Evolutionary conservation across 1,140 invertebrate genomes (phyloP), one percentile per base, ranked within the genome.

Genomic region (Calycopis cecrops): DNA sequence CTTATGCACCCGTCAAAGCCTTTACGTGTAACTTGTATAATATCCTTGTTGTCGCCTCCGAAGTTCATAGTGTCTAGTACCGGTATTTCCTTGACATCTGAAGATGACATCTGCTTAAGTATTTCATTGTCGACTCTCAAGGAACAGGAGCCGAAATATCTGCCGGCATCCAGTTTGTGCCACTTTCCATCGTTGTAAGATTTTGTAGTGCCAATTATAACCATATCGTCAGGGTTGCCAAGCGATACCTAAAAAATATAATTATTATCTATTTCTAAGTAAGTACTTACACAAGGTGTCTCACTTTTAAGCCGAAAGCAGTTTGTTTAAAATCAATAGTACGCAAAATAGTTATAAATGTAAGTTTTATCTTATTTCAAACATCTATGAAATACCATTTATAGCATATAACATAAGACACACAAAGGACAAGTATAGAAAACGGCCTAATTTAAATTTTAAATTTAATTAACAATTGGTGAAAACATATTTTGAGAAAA

Each of bases 1-100:
- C 96, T 92, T 38, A 99, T 94, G 75, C 98, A 99, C 3, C 98
- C 98, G 70, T 98, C 96, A 79, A 99, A 99, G 50, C 94, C 94
- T 18, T 90, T 82, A 44, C 90, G 91, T 0, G 91, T 92, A 0
- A 95, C 92, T 34, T 91, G 89, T 10, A 85, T 75, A 49, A 92
- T 92, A 17, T 89, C 85, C 65, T 93, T 93, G n/a, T 90, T 89
- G 81, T 93, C 94, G 1, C 97, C 98, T 59, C 98, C 98, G 63
- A 99, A 94, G 80, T 94, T 98, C 68, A 99, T 93, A 11, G 73
- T 92, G 79, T 71, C 95, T 89, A 50, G 89, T 78, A 40, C 90
- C 78, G 9, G 88, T 71, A 73, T 96, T 61, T 67, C 85, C 76
- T 69, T 69, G 65, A 56, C 67, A 62, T 48, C 75, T 58, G 80